These are phyloP conservation scores for Lithophane semibrunnea DNA, from an alignment of 2,888 invertebrate genomes.

Conservation along the genomic window DNA sequence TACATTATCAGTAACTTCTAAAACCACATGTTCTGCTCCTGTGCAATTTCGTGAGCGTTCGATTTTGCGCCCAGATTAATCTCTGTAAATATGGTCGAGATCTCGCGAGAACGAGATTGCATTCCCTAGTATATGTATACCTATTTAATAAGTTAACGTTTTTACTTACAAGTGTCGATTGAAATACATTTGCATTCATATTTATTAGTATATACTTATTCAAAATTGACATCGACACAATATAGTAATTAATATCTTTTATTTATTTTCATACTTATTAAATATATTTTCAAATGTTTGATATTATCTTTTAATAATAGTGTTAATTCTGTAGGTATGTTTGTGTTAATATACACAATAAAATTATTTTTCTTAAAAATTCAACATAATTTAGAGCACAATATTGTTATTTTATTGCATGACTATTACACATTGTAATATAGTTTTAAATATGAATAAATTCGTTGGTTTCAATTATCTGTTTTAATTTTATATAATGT, in stretches of 20 bases:
- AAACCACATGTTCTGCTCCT: background rate
- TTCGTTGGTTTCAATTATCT: slow-evolving; percentile 56
- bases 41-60: background rate
- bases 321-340: slow-evolving; percentile 24
- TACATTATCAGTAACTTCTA: background rate
- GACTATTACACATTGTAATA: slow-evolving; percentile 58
- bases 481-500: slow-evolving; percentile 13
- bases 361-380: slow-evolving; percentile 29
- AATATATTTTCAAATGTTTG: too few relatives aligned
- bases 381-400: slow-evolving; percentile 56
- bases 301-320: slow-evolving; percentile 17
- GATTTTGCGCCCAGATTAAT: background rate
- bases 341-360: slow-evolving; percentile 23
- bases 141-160: background rate
- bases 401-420: slow-evolving; percentile 59
- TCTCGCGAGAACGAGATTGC: background rate
- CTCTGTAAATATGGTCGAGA: background rate
- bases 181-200: slow-evolving; percentile 32
- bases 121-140: too few relatives aligned
- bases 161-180: slow-evolving; percentile 50
- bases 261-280: background rate
- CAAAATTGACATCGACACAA: slow-evolving; percentile 17
- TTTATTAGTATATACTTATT: slow-evolving; percentile 23
- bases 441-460: slow-evolving; percentile 63
- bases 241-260: slow-evolving; percentile 14